Evolutionary conservation across 2,888 invertebrate species (phyloP).

Genomic region (Cephus pulcher): DNA sequence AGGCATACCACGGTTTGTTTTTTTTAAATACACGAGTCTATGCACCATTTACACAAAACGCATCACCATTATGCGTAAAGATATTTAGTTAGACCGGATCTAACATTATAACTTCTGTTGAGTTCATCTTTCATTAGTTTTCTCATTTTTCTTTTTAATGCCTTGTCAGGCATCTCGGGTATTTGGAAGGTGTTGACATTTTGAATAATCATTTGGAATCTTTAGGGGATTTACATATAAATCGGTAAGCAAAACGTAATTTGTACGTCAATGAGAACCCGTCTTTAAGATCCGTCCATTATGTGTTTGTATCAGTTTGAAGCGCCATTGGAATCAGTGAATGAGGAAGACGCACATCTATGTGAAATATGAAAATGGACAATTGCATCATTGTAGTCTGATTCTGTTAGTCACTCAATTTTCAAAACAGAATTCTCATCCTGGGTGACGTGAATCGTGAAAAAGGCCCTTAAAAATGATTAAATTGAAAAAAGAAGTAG

Average conservation of each 20-base stretch:
- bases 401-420: neutral
- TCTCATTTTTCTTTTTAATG: too few relatives aligned
- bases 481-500: conserved; percentile 64
- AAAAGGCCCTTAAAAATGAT: conserved; percentile 45
- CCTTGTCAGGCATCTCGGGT: neutral
- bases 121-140: too few relatives aligned
- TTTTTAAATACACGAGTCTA: conserved; percentile 80
- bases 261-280: neutral
- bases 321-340: neutral
- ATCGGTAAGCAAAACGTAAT: neutral
- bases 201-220: neutral
- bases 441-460: neutral
- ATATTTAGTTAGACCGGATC: conserved; percentile 69
- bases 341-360: neutral
- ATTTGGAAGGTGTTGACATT: neutral
- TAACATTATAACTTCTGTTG: too few relatives aligned
- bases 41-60: conserved; percentile 83
- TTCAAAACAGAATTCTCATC: neutral
- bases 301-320: neutral
- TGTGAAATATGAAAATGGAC: neutral
- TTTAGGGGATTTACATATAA: neutral
- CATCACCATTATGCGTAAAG: conserved; percentile 76
- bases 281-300: neutral
- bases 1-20: conserved; percentile 75
- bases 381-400: too few relatives aligned